phyloP scores from a whole-genome alignment of 2,888 invertebrate genomes.

The Drosophila colorata region DNA sequence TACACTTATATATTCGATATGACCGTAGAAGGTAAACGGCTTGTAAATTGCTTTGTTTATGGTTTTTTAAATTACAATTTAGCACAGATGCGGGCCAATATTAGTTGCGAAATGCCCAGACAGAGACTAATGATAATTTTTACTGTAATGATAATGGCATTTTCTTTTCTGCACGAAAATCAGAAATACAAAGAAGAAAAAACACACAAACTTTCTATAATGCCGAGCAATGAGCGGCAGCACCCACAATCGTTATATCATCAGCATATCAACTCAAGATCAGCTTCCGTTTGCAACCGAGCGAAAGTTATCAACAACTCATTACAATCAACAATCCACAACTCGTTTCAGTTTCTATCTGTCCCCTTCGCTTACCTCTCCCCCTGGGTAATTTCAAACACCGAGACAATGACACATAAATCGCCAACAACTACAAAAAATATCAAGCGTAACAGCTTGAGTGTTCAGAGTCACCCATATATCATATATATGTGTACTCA shows the following conservation, averaged over 20 bases:
- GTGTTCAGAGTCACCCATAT: slow-evolving; percentile 48
- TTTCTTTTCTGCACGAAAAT: slow-evolving; percentile 13
- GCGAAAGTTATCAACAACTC: slow-evolving; percentile 73
- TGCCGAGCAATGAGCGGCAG: slow-evolving; percentile 22
- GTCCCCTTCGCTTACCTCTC: slow-evolving; percentile 9
- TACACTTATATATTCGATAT: slow-evolving; percentile 26
- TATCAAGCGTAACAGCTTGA: slow-evolving; percentile 67
- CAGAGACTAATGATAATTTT: slow-evolving; percentile 42
- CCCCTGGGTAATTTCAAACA: slow-evolving; percentile 63
- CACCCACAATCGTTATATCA: slow-evolving; percentile 71
- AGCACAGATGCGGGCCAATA: slow-evolving; percentile 44
- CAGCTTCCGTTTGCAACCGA: slow-evolving; percentile 45
- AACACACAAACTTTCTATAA: slow-evolving; percentile 59
- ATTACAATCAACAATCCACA: slow-evolving; percentile 56
- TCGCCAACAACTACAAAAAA: slow-evolving; percentile 34
- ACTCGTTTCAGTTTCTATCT: slow-evolving; percentile 40
- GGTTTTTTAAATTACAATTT: slow-evolving; percentile 65
- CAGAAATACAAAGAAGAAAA: background rate
- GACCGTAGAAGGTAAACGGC: slow-evolving; percentile 52
- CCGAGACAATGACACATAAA: slow-evolving; percentile 76
- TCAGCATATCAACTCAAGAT: slow-evolving; percentile 53
- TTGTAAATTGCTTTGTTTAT: slow-evolving; percentile 52
- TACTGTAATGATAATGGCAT: slow-evolving; percentile 42
- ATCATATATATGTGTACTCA: slow-evolving; percentile 28
- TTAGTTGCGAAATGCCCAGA: slow-evolving; percentile 9